Evolutionary conservation across 2,888 invertebrate species (phyloP).

Genomic region (Caenorhabditis macrosperma): DNA sequence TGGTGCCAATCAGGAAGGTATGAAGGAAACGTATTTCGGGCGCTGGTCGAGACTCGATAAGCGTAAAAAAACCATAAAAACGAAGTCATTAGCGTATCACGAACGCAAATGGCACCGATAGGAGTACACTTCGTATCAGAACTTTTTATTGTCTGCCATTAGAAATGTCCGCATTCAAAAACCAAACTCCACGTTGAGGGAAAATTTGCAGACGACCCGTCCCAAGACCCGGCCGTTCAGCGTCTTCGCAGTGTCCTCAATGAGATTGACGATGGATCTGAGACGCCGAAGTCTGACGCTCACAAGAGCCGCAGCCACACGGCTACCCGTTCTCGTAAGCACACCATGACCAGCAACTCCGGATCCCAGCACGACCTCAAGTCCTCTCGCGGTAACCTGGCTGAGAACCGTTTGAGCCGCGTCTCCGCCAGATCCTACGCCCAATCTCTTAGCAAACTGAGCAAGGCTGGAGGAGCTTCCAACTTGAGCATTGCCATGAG

Average conservation of each 20-base stretch:
- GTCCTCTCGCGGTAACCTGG: slow-evolving; percentile 66
- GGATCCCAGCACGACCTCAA: slow-evolving; percentile 69
- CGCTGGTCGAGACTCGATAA: slow-evolving; percentile 1
- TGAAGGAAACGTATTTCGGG: slow-evolving; percentile 18
- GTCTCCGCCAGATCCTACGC: slow-evolving; percentile 74
- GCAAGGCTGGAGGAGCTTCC: slow-evolving; percentile 71
- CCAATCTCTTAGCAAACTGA: slow-evolving; percentile 76
- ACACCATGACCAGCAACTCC: slow-evolving; percentile 70
- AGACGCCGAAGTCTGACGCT: slow-evolving; percentile 44
- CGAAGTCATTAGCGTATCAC: slow-evolving; percentile 21
- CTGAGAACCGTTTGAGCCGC: slow-evolving; percentile 51
- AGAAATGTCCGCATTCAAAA: slow-evolving; percentile 5
- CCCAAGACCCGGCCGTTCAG: slow-evolving; percentile 60
- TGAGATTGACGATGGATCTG: slow-evolving; percentile 63
- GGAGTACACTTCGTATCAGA: background rate
- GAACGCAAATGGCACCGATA: slow-evolving; percentile 15
- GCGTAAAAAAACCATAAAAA: slow-evolving; percentile 17
- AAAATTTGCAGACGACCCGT: slow-evolving; percentile 29
- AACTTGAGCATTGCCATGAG: slow-evolving; percentile 76
- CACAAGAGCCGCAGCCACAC: slow-evolving; percentile 38
- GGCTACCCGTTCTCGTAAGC: slow-evolving; percentile 57
- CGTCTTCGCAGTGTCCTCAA: slow-evolving; percentile 66
- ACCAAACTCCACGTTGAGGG: slow-evolving; percentile 2
- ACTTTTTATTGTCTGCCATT: background rate
- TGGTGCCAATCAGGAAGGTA: slow-evolving; percentile 48